Base-by-base conservation (phyloP, 2,888 invertebrate species). In the Acanthacorydalis orientalis region DNA sequence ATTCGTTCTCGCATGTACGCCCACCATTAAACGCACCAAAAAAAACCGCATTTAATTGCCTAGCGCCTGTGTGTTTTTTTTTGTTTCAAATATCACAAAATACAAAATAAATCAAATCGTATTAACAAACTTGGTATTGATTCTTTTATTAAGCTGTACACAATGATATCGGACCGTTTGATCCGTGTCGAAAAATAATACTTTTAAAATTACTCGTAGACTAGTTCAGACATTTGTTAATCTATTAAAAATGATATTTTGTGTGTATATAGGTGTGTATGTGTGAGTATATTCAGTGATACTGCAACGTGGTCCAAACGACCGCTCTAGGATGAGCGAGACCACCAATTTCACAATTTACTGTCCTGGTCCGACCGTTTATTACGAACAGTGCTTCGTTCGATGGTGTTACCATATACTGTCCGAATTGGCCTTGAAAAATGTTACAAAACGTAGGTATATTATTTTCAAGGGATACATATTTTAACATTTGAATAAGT, bases 261-360 rank as follows among this genome's bases (percentile, higher is more conserved):
- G 23, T 2, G 23, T 23, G 23, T 15, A 3, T 42, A 15, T 3
- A 23, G 9, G 16, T 11, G 23, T 42, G 16, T 15, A 23, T 42
- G 16, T 23, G 12, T 15, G 31, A 23, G 42, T 9, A 9, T 31
- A 45, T 56, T 65, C 68, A 75, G 59, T 73, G 75, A 52, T 72
- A 68, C 53, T 74, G 70, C 56, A 74, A 67, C 48, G 73, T 74
- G 50, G 78, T 75, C 80, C 80, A 80, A 46, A 79, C 77, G 47
- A 77, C 67, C 51, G 75, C 69, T 51, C 74, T 71, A 15, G 80
- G 79, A 61, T 79, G 77, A 42, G 73, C 68, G 45, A 83, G 69
- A 43, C 78, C 77, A 43, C 78, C 78, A 54, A 82, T 82, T 63
- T 82, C 80, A 65, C 84, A 84, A 64, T 82, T 81, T 50, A 83